These are phyloP conservation scores for Arothron firmamentum DNA, from an alignment of 2,113 vertebrate genomes.

Conservation along the genomic window DNA sequence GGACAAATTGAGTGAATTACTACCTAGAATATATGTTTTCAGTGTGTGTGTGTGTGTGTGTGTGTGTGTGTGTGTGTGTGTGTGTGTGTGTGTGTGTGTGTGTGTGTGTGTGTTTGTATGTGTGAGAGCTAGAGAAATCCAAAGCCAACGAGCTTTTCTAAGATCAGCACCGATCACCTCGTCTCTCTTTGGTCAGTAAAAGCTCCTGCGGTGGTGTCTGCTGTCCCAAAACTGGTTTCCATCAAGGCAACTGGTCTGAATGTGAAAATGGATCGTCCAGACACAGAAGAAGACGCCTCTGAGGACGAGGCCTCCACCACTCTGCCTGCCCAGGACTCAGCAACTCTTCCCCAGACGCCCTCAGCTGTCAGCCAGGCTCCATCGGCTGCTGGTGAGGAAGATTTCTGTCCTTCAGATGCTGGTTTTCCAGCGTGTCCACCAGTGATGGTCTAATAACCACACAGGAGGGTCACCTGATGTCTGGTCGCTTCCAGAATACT, in stretches of 20 bases:
- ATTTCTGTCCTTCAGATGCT: not conserved
- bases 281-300: conserved; percentile 56
- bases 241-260: conserved; percentile 26
- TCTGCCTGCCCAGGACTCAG: conserved; percentile 65
- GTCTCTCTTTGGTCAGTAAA: conserved; percentile 26
- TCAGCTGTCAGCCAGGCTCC: conserved; percentile 42
- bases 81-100: no score
- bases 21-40: no score
- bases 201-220: conserved; percentile 23
- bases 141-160: no score
- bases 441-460: no score
- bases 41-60: no score
- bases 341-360: conserved; percentile 23
- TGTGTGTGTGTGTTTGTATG: no score
- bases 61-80: no score
- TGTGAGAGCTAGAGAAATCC: no score
- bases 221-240: conserved; percentile 24
- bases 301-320: conserved; percentile 57
- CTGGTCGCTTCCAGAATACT: no score
- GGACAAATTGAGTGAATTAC: not conserved
- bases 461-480: no score
- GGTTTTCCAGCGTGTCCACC: no score
- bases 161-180: not conserved
- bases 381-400: conserved; percentile 38
- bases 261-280: conserved; percentile 36